These are phyloP conservation scores for Heteromyza rotundicornis DNA, from an alignment of 2,888 invertebrate species.

Conservation along the genomic window DNA sequence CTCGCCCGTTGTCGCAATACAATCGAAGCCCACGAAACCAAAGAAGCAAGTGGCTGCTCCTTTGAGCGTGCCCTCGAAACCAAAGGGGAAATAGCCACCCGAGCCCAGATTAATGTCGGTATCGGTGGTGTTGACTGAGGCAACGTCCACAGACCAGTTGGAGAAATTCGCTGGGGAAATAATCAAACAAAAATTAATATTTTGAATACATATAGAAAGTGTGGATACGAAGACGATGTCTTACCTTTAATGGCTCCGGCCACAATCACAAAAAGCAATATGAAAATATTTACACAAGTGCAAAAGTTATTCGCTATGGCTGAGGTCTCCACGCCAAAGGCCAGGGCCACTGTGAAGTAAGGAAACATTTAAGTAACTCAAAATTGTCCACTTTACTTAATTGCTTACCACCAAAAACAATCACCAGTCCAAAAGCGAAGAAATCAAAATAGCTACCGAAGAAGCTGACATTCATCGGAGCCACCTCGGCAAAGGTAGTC, in stretches of 20 bases:
- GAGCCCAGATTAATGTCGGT: conserved; percentile 65
- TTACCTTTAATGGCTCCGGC: conserved; percentile 73
- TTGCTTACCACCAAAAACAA: conserved; percentile 70
- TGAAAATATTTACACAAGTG: conserved; percentile 73
- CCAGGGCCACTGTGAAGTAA: conserved; percentile 66
- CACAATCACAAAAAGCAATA: conserved; percentile 77
- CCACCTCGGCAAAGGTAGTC: conserved; percentile 67
- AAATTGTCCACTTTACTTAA: background rate
- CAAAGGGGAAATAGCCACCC: conserved; percentile 92
- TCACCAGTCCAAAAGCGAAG: conserved; percentile 72
- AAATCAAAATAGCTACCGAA: conserved; percentile 77
- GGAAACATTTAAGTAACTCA: background rate
- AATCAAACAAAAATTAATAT: background rate
- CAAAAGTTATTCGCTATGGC: conserved; percentile 79
- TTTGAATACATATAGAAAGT: background rate
- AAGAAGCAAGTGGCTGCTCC: conserved; percentile 86
- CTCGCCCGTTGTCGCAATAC: conserved; percentile 82
- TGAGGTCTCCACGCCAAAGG: conserved; percentile 82
- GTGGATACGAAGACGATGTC: background rate
- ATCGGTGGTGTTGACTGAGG: conserved; percentile 39
- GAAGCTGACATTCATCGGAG: conserved; percentile 68
- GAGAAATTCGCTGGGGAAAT: conserved; percentile 63
- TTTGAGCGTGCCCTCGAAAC: conserved; percentile 77
- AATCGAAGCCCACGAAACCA: conserved; percentile 93
- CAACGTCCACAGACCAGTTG: conserved; percentile 66